Conservation (phyloP, 2,888 invertebrate genomes). For the Caenorhabditis zanzibari region DNA sequence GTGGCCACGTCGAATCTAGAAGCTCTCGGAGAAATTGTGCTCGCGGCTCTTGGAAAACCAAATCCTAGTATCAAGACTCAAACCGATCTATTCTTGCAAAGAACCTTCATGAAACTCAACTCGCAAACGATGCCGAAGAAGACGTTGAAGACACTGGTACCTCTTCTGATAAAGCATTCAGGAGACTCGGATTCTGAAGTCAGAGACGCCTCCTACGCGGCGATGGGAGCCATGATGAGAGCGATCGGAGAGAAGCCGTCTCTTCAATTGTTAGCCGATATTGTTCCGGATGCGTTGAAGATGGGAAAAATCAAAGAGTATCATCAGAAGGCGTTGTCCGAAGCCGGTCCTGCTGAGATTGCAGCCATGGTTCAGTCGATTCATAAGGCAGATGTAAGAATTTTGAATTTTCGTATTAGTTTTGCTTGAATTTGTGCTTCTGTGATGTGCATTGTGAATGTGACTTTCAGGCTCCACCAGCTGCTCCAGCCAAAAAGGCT, state of each 20-base stretch:
- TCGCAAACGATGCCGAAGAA: slow-evolving; percentile 85
- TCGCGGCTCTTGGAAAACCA: slow-evolving; percentile 89
- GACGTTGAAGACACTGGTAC: slow-evolving; percentile 84
- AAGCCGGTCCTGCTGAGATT: slow-evolving; percentile 72
- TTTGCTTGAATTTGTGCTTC: neutral
- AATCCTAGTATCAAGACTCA: slow-evolving; percentile 85
- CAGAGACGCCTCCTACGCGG: slow-evolving; percentile 94
- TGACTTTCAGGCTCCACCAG: slow-evolving; percentile 40
- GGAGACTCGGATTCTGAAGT: slow-evolving; percentile 90
- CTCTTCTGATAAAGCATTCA: slow-evolving; percentile 78
- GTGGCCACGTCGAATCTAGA: slow-evolving; percentile 85
- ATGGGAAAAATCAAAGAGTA: slow-evolving; percentile 86
- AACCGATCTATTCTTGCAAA: slow-evolving; percentile 81
- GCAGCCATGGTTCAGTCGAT: slow-evolving; percentile 74
- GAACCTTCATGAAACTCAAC: slow-evolving; percentile 68
- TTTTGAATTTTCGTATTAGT: neutral
- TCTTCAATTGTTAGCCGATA: slow-evolving; percentile 66
- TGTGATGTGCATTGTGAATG: neutral
- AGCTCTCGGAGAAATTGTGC: slow-evolving; percentile 88
- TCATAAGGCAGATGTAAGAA: slow-evolving; percentile 73
- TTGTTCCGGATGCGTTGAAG: slow-evolving; percentile 76
- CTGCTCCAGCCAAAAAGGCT: slow-evolving; percentile 46
- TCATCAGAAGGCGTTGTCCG: slow-evolving; percentile 89
- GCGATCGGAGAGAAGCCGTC: slow-evolving; percentile 94
- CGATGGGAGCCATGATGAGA: slow-evolving; percentile 94